Percentiles rank a stretch among this genome's conserved stretches.
Evolutionary conservation across 1,140 invertebrate species (phyloP).

Genomic region (Cydia fagiglandana): DNA sequence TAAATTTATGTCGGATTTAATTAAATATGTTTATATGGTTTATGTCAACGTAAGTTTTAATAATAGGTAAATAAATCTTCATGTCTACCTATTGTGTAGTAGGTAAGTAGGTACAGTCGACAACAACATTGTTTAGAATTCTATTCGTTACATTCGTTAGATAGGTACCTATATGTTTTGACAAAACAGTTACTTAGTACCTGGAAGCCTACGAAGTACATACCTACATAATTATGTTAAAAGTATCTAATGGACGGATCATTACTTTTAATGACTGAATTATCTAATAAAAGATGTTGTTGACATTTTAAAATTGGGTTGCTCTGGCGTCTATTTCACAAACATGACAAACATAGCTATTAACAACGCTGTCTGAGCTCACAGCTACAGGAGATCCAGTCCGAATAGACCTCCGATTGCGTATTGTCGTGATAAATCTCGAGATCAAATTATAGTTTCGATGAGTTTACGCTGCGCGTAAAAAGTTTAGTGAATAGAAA

Average conservation of each 20-base stretch:
- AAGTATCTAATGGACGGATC: background rate
- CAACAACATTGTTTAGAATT: background rate
- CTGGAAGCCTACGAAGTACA: no score
- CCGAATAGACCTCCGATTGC: background rate
- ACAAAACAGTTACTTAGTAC: no score
- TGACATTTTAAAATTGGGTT: background rate
- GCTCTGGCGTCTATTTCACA: background rate
- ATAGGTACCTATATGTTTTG: background rate
- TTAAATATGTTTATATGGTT: background rate
- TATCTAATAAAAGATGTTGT: constrained; percentile 14
- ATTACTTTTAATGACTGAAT: background rate
- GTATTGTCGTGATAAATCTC: background rate
- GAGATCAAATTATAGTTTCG: background rate
- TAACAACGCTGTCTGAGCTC: background rate
- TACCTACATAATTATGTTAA: background rate
- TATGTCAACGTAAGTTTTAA: background rate
- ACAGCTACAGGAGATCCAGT: background rate
- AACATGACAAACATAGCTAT: background rate
- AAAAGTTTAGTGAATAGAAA: background rate
- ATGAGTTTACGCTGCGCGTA: background rate
- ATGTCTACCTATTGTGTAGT: background rate
- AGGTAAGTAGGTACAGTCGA: background rate
- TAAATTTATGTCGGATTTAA: background rate
- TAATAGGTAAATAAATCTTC: background rate
- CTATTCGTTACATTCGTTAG: background rate